Conservation (phyloP, 2,888 invertebrate genomes). For the Tromatobia lineatoria region DNA sequence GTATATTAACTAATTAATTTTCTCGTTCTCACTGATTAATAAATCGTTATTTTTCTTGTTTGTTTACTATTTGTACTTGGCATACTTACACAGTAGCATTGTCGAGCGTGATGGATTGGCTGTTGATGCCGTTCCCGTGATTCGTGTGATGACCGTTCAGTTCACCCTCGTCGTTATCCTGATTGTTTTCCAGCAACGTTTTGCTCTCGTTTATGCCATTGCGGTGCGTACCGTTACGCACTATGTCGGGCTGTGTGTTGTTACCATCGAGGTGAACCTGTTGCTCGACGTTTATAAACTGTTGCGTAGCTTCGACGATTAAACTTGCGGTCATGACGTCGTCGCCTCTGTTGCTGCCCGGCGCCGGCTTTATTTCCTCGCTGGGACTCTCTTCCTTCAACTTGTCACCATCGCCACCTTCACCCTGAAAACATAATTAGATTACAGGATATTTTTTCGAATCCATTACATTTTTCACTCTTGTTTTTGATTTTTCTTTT, state of each 20-base stretch:
- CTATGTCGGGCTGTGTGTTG: constrained; percentile 75
- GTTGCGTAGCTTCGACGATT: constrained; percentile 84
- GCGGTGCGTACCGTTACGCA: constrained; percentile 80
- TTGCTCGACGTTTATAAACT: constrained; percentile 82
- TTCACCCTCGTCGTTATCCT: constrained; percentile 80
- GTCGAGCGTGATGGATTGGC: constrained; percentile 83
- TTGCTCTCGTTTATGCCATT: constrained; percentile 82
- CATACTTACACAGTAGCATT: constrained; percentile 85
- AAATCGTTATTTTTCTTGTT: constrained; percentile 38
- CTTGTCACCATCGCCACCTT: constrained; percentile 82
- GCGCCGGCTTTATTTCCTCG: constrained; percentile 80
- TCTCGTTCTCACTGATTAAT: constrained; percentile 47
- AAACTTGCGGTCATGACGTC: constrained; percentile 84
- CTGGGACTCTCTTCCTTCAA: constrained; percentile 83
- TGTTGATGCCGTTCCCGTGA: constrained; percentile 83
- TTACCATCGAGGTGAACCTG: constrained; percentile 79
- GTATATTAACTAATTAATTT: constrained; percentile 34
- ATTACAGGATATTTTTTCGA: background rate
- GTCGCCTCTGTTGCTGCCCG: constrained; percentile 78
- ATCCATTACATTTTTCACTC: no score
- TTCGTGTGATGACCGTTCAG: constrained; percentile 84
- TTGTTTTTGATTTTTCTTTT: no score
- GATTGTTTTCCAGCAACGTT: constrained; percentile 82
- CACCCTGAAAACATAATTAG: constrained; percentile 74
- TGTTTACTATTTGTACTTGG: constrained; percentile 66